phyloP scores from a whole-genome alignment of 2,888 invertebrate species.

The Chymomyza procnemis region DNA sequence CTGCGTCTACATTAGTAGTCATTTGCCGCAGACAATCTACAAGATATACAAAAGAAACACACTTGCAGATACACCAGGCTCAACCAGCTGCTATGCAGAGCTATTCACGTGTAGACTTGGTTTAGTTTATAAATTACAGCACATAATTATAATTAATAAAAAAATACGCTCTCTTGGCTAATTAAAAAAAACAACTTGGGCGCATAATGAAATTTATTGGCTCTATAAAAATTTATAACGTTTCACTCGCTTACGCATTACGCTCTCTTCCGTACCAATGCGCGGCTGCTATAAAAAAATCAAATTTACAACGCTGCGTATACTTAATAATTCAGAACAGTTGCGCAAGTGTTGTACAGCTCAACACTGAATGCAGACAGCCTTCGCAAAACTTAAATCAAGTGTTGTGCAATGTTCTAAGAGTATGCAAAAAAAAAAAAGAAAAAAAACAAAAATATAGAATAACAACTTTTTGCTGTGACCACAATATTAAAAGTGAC shows the following conservation, averaged over 20 bases:
- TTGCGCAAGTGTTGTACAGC: conserved; percentile 11
- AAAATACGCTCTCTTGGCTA: conserved; percentile 16
- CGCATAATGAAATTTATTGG: conserved; percentile 33
- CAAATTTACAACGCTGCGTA: conserved; percentile 17
- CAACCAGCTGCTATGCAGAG: background rate
- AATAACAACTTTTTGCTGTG: background rate
- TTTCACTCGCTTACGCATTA: background rate
- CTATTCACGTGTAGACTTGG: background rate
- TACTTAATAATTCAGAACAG: conserved; percentile 27
- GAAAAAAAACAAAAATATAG: no score
- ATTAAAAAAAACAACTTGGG: conserved; percentile 44
- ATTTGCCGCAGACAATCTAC: background rate
- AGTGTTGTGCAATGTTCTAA: background rate
- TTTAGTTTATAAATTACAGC: background rate
- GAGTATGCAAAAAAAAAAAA: background rate
- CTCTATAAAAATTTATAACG: conserved; percentile 25
- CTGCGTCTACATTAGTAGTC: background rate
- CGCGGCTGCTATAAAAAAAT: background rate
- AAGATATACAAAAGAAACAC: background rate
- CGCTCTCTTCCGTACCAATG: no score
- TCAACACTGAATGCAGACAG: background rate
- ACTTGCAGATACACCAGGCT: background rate
- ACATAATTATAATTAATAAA: background rate
- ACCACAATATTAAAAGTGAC: background rate
- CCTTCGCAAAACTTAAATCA: background rate